Evolutionary conservation across 1,140 invertebrate genomes (phyloP).

Genomic region (Bombus consobrinus): DNA sequence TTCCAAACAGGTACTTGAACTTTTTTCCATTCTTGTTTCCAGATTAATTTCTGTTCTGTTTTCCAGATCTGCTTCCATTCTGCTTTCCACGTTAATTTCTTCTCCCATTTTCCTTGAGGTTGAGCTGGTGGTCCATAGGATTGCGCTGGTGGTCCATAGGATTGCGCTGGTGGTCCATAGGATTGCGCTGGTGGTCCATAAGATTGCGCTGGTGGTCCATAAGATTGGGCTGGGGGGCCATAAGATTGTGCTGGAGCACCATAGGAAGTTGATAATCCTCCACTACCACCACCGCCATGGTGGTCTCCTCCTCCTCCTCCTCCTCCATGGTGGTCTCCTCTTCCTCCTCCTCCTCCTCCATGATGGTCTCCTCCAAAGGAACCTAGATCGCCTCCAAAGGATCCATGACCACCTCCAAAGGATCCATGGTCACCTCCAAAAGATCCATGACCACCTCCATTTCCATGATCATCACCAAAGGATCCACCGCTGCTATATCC

Average conservation of each 20-base stretch:
- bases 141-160: conserved; percentile 54
- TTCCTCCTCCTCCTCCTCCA: not conserved
- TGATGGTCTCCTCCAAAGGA: not conserved
- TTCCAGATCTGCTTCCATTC: conserved; percentile 82
- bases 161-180: conserved; percentile 55
- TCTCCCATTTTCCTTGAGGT: conserved; percentile 85
- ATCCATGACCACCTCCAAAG: conserved; percentile 21
- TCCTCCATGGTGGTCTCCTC: not conserved
- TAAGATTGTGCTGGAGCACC: conserved; percentile 50
- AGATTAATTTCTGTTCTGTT: conserved; percentile 79
- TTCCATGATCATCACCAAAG: not conserved
- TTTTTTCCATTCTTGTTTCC: conserved; percentile 82
- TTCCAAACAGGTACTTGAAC: conserved; percentile 80
- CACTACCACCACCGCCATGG: conserved; percentile 24
- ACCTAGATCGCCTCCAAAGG: not conserved
- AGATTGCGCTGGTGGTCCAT: conserved; percentile 49
- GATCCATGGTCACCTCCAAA: conserved; percentile 21
- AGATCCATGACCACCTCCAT: not conserved
- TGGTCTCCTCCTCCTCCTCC: not conserved
- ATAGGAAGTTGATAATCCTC: conserved; percentile 39
- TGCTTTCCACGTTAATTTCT: conserved; percentile 80
- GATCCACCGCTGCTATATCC: conserved; percentile 31
- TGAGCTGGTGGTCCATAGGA: conserved; percentile 57
- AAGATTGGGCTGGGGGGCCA: conserved; percentile 49
- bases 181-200: conserved; percentile 57